Percentiles rank a stretch among this genome's conserved stretches.
Evolutionary conservation across 92 coral and sea anemone species (phyloP).

Genomic region (Porites cylindrica): DNA sequence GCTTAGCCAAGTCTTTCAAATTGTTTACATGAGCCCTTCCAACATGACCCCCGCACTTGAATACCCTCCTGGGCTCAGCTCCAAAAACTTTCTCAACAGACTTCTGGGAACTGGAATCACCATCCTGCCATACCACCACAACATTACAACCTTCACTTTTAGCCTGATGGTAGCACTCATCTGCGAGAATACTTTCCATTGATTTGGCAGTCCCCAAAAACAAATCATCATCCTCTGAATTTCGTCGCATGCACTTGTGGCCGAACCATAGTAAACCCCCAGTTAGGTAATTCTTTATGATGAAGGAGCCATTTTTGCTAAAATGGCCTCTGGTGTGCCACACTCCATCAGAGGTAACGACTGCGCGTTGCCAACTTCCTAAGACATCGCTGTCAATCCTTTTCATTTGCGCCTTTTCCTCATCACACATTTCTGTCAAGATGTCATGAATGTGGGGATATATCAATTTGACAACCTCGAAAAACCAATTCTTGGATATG

Average conservation of each 20-base stretch:
- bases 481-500: not conserved
- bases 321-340: slow-evolving; percentile 54
- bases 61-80: slow-evolving; percentile 26
- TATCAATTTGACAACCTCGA: too few relatives aligned
- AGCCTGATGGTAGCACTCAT: slow-evolving; percentile 45
- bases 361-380: slow-evolving; percentile 27
- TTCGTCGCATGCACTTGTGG: slow-evolving; percentile 62
- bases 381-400: not conserved
- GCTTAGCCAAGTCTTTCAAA: slow-evolving; percentile 41
- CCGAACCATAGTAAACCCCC: slow-evolving; percentile 66
- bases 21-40: slow-evolving; percentile 45
- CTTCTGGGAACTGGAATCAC: slow-evolving; percentile 37
- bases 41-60: slow-evolving; percentile 41
- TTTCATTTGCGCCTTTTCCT: slow-evolving; percentile 22
- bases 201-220: slow-evolving; percentile 45
- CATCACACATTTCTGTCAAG: slow-evolving; percentile 11
- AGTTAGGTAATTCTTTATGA: slow-evolving; percentile 53
- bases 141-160: slow-evolving; percentile 38
- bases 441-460: not conserved
- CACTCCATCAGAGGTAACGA: slow-evolving; percentile 38
- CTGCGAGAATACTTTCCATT: slow-evolving; percentile 13
- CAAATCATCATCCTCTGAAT: slow-evolving; percentile 45
- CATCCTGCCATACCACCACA: slow-evolving; percentile 64
- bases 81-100: slow-evolving; percentile 34
- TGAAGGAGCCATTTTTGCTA: not conserved